A percentile compares a stretch with the other conserved stretches of the same genome.
phyloP scores from a whole-genome alignment of 2,113 vertebrate genomes.

The Gymnorhina tibicen region DNA sequence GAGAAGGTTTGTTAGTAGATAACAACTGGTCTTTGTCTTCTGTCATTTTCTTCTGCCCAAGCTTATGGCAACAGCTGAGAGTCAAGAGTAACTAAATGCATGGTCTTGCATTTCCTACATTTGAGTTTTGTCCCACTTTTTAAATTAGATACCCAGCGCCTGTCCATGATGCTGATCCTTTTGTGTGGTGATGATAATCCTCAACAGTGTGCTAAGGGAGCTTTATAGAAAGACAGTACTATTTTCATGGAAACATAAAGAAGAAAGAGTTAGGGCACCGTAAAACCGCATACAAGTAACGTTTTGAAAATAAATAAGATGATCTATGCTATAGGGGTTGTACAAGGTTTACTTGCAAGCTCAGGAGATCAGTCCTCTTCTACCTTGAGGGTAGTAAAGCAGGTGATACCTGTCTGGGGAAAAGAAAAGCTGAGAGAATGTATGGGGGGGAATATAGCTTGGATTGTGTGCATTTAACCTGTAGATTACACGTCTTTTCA shows the following conservation, averaged over 20 bases:
- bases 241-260: neutral
- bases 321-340: rapidly evolving
- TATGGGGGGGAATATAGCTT: neutral
- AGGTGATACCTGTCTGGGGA: neutral
- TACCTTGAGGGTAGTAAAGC: neutral
- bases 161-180: neutral
- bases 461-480: neutral
- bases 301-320: neutral
- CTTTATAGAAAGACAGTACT: neutral
- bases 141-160: neutral
- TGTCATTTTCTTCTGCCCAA: neutral
- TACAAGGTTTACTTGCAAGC: neutral
- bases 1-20: neutral
- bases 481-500: neutral
- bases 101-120: neutral
- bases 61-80: neutral
- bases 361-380: neutral
- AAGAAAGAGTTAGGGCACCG: neutral
- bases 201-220: neutral
- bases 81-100: neutral
- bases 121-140: neutral
- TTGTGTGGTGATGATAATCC: neutral
- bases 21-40: neutral
- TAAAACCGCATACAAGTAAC: neutral
- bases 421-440: neutral